These are phyloP conservation scores for Erebia epiphron DNA, from an alignment of 2,888 invertebrate species.

Conservation along the genomic window DNA sequence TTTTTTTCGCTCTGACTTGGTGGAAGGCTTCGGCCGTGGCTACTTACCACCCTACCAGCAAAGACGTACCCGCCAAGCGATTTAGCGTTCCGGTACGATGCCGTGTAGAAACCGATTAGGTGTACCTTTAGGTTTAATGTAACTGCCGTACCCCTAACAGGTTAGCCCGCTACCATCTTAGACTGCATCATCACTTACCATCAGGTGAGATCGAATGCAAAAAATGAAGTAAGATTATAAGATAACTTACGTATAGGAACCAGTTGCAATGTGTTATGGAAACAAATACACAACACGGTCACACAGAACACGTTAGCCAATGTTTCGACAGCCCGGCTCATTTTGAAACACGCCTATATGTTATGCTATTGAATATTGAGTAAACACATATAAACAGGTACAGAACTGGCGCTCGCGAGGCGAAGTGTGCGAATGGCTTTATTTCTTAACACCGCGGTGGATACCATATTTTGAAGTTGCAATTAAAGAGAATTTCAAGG, in stretches of 20 bases:
- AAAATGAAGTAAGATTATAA: constrained; percentile 1
- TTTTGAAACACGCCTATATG: constrained; percentile 14
- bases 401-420: constrained; percentile 50
- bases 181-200: no score
- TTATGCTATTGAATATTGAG: constrained; percentile 12
- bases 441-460: constrained; percentile 43
- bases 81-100: no score
- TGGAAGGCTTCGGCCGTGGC: no score
- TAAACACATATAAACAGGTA: constrained; percentile 22
- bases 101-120: no score
- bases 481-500: constrained; percentile 70
- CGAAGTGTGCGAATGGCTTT: constrained; percentile 57
- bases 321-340: constrained; percentile 25
- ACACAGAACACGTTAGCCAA: constrained; percentile 46
- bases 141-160: no score
- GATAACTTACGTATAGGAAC: constrained; percentile 70
- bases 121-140: no score
- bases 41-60: no score
- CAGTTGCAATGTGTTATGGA: constrained; percentile 63
- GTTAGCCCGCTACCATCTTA: no score
- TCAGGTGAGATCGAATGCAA: background rate
- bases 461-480: constrained; percentile 59
- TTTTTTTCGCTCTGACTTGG: no score
- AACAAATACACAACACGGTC: constrained; percentile 58
- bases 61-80: no score